Conservation (phyloP, 1,140 invertebrate species). For the Drosophila obscura region DNA sequence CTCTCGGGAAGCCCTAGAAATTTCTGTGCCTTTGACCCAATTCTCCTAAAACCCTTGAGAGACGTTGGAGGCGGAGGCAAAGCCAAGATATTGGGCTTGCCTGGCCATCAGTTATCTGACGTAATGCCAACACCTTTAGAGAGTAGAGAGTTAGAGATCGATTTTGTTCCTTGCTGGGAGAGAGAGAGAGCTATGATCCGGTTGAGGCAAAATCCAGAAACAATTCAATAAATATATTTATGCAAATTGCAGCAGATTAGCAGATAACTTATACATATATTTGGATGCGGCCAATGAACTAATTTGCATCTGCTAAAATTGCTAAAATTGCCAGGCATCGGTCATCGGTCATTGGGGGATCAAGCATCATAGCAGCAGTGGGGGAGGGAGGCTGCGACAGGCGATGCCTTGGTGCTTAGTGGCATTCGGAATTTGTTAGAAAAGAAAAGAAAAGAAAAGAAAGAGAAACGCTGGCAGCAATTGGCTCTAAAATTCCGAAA, state of each 20-base stretch:
- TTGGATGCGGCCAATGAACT: conserved; percentile 53
- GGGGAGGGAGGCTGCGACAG: no score
- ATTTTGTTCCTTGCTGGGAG: no score
- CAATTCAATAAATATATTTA: conserved; percentile 27
- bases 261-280: neutral
- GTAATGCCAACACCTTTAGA: no score
- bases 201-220: conserved; percentile 5
- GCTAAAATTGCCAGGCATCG: neutral
- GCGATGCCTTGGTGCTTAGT: no score
- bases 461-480: conserved; percentile 1
- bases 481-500: conserved; percentile 26
- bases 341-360: no score
- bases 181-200: conserved; percentile 10
- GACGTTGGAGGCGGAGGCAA: no score
- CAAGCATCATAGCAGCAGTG: no score
- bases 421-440: neutral
- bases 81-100: no score
- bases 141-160: no score
- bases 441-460: neutral
- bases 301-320: conserved; percentile 51
- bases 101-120: no score
- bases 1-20: conserved; percentile 39
- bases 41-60: neutral
- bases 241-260: conserved; percentile 42
- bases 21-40: conserved; percentile 38